Evolutionary conservation across 2,113 vertebrate species (phyloP), one percentile per base, ranked within the genome.

Genomic region (Synodontis membranacea): DNA sequence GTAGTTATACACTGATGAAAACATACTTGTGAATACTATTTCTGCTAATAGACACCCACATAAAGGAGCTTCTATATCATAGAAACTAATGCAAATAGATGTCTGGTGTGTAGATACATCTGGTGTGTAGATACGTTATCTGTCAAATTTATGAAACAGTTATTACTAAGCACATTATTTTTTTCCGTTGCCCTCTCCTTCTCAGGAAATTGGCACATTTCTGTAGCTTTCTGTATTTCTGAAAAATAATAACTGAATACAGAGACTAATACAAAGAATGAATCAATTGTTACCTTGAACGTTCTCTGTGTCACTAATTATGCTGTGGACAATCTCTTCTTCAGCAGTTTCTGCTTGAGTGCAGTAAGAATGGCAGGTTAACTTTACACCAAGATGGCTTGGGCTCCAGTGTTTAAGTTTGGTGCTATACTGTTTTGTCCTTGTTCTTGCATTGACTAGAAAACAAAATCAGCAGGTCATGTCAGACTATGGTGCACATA

Each of bases 291-390:
- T 88, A 99, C 98, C 98, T 94, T 96, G 91, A 12, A 99, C 95
- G 0, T 93, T 93, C 93, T 99, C 97, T 0, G 96, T 96, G 89
- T 96, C 93, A 78, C 91, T 95, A 91, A 97, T 97, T 93, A 98
- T 97, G 48, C 89, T 96, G 92, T 96, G 97, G 74, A 96, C 93
- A 10, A 93, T 90, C 86, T 95, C 95, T 0, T 96, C 95, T 42
- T 95, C 89, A 48, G 90, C 94, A 85, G 83, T 95, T 91, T 97
- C 96, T 0, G 93, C 95, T 17, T 96, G 96, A 0, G 96, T 96
- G 93, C 96, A 97, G 91, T 96, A 97, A 0, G 4, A 39, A 84
- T 82, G 92, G 37, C 84, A 86, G 5, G 79, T 37, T 31, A 89
- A 6, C 79, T 88, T 28, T 10, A 89, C 85, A 42, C 85, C 80